Evolutionary conservation across 2,888 invertebrate species (phyloP).

Genomic region (Monochamus alternatus): DNA sequence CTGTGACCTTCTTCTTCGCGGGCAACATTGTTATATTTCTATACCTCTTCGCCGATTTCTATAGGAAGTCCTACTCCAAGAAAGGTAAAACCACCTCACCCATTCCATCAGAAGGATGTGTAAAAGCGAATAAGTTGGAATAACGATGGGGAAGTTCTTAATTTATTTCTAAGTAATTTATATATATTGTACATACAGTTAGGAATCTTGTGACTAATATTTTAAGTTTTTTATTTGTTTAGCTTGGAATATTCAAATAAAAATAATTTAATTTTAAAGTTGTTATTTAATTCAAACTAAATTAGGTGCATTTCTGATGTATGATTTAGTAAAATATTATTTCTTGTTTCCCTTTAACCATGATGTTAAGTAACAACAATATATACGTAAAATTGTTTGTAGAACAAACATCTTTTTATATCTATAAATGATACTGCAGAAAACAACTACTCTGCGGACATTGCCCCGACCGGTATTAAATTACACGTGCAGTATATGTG

Average conservation of each 20-base stretch:
- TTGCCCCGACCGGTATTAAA: too few species aligned
- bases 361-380: too few species aligned
- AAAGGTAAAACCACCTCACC: background rate
- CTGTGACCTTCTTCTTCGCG: constrained; percentile 78
- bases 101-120: background rate
- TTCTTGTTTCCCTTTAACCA: too few species aligned
- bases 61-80: constrained; percentile 70
- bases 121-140: background rate
- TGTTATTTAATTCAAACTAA: too few species aligned
- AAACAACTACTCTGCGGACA: too few species aligned
- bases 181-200: background rate
- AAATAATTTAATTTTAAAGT: background rate
- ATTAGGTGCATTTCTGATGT: too few species aligned
- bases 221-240: constrained; percentile 8
- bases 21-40: constrained; percentile 82
- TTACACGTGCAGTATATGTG: too few species aligned
- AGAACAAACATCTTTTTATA: too few species aligned
- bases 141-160: background rate
- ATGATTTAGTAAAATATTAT: too few species aligned
- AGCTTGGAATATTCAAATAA: background rate
- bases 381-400: too few species aligned
- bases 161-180: constrained; percentile 5
- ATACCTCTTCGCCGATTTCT: constrained; percentile 86
- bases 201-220: background rate
- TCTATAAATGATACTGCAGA: too few species aligned